Evolutionary conservation across 2,888 invertebrate genomes (phyloP).

Genomic region (Epinotia demarniana): DNA sequence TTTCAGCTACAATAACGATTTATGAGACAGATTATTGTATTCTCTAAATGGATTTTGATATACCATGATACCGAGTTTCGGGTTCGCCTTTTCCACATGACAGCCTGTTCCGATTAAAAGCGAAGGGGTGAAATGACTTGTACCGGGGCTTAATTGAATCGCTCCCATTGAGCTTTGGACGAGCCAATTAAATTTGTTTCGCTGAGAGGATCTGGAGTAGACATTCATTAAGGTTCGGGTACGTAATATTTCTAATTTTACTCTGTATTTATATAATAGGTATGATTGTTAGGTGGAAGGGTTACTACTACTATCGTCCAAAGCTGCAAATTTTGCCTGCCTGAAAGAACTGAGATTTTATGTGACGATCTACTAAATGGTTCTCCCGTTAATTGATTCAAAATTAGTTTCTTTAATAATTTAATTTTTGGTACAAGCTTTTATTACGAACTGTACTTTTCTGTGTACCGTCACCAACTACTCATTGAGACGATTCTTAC

Average conservation of each 20-base stretch:
- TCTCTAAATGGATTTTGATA: neutral
- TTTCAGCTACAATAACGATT: no score
- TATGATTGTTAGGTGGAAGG: neutral
- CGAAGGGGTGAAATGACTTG: conserved; percentile 16
- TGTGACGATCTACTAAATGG: no score
- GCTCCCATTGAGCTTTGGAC: conserved; percentile 11
- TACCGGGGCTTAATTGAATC: conserved; percentile 23
- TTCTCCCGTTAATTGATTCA: no score
- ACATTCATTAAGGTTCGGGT: conserved; percentile 18
- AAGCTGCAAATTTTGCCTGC: no score
- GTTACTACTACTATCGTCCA: no score
- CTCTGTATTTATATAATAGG: neutral
- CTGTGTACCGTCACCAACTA: no score
- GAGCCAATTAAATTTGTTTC: conserved; percentile 32
- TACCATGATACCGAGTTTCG: neutral
- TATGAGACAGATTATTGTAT: no score
- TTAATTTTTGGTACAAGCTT: no score
- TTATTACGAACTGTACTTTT: no score
- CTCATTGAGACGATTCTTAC: no score
- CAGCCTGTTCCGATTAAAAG: neutral
- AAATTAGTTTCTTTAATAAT: no score
- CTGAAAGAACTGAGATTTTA: no score
- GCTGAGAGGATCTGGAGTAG: conserved; percentile 21
- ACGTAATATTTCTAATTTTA: neutral
- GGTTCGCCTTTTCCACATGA: neutral